Evolutionary conservation across 2,797 vertebrate genomes (phyloP).

Genomic region (Sebastes glaucus): DNA sequence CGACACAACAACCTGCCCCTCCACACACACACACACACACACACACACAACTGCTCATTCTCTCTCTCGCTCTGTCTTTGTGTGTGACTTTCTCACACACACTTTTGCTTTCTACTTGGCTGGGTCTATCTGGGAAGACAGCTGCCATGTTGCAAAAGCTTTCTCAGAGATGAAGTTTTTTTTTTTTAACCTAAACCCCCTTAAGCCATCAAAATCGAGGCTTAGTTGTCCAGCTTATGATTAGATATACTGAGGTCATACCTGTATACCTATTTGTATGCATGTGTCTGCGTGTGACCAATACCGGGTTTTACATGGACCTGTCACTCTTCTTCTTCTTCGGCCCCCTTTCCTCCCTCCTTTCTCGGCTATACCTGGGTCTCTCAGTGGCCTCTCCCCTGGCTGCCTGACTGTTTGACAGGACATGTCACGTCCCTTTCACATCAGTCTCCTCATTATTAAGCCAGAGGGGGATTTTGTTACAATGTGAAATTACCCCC

Average conservation of each 20-base stretch:
- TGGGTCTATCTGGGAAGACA: slow-evolving; percentile 65
- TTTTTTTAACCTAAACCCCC: slow-evolving; percentile 21
- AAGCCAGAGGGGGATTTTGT: slow-evolving; percentile 34
- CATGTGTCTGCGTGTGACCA: slow-evolving; percentile 14
- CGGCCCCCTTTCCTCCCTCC: slow-evolving; percentile 1
- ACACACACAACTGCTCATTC: background rate
- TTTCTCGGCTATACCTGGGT: slow-evolving; percentile 36
- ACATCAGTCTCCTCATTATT: slow-evolving; percentile 55
- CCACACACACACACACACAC: slow-evolving; percentile 6
- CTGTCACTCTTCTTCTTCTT: slow-evolving; percentile 34
- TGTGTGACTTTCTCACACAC: slow-evolving; percentile 29
- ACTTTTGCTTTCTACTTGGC: slow-evolving; percentile 59
- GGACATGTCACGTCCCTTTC: slow-evolving; percentile 50
- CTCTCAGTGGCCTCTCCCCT: slow-evolving; percentile 47
- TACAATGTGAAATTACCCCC: slow-evolving; percentile 42
- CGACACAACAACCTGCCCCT: slow-evolving; percentile 51
- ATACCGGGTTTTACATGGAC: slow-evolving; percentile 11
- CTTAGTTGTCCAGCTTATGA: slow-evolving; percentile 28
- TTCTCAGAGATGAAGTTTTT: slow-evolving; percentile 59
- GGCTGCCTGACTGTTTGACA: slow-evolving; percentile 59
- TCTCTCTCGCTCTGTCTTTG: slow-evolving; percentile 3
- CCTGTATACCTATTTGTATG: slow-evolving; percentile 20
- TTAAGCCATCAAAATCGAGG: slow-evolving; percentile 48
- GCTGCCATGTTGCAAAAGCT: slow-evolving; percentile 71
- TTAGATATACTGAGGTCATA: slow-evolving; percentile 35